phyloP scores from a whole-genome alignment of 2,113 vertebrate genomes.

The Synodontis membranacea region DNA sequence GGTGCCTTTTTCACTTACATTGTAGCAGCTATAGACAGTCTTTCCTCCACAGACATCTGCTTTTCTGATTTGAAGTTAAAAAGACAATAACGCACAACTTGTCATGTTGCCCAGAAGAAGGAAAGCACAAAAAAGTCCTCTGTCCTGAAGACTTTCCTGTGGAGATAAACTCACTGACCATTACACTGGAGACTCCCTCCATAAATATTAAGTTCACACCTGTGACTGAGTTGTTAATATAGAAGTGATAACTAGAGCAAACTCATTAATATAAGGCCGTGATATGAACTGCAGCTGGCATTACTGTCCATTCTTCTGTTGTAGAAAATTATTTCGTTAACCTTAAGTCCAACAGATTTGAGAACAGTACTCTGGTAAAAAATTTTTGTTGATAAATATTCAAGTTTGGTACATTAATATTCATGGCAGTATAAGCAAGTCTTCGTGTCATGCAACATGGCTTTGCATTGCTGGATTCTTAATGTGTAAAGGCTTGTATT shows the following conservation, averaged over 20 bases:
- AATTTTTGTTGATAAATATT: neutral
- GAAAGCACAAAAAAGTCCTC: neutral
- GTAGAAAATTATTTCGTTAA: slow-evolving; percentile 4
- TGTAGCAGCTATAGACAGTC: neutral
- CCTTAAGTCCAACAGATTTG: neutral
- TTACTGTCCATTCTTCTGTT: neutral
- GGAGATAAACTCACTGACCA: neutral
- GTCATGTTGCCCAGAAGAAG: neutral
- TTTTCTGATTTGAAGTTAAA: neutral
- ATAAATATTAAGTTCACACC: neutral
- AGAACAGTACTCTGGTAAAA: neutral
- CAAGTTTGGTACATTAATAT: neutral
- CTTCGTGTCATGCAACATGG: neutral
- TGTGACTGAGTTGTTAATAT: neutral
- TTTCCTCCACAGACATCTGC: neutral
- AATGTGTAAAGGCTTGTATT: neutral
- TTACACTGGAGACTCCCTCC: neutral
- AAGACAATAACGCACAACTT: neutral
- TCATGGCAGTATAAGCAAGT: neutral
- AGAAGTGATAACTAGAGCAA: neutral
- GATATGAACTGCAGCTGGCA: neutral
- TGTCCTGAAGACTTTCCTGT: neutral
- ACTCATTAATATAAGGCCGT: neutral
- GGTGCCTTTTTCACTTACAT: neutral
- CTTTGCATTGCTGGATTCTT: neutral